Conservation (phyloP, 2,113 vertebrate species). For the Pseudopipra pipra region DNA sequence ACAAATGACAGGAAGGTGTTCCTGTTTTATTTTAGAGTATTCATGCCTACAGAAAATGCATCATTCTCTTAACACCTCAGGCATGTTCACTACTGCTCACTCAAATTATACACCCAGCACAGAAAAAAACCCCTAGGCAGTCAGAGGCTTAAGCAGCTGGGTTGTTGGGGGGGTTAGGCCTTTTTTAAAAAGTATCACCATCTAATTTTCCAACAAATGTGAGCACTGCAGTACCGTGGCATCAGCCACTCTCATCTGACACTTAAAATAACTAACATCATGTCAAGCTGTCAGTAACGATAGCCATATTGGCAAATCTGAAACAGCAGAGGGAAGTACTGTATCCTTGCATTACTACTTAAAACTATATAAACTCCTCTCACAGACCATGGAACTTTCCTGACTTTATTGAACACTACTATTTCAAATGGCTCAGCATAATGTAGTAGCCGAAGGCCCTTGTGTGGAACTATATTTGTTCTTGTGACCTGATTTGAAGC, state of each 20-base stretch:
- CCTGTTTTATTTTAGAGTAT: slow-evolving; percentile 70
- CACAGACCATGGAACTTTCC: background rate
- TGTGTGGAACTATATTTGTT: background rate
- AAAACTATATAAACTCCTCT: slow-evolving; percentile 39
- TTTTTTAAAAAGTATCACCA: slow-evolving; percentile 61
- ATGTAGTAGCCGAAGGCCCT: background rate
- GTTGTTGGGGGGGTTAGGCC: background rate
- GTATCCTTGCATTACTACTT: slow-evolving; percentile 4
- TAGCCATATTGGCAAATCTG: slow-evolving; percentile 61
- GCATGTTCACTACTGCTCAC: slow-evolving; percentile 58
- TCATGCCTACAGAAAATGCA: slow-evolving; percentile 71
- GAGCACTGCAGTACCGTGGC: slow-evolving; percentile 47
- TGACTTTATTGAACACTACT: background rate
- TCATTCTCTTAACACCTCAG: slow-evolving; percentile 76
- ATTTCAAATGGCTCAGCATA: slow-evolving; percentile 1
- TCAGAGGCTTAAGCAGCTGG: slow-evolving; percentile 62
- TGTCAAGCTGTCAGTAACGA: slow-evolving; percentile 69
- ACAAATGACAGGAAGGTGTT: slow-evolving; percentile 71
- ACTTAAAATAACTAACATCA: slow-evolving; percentile 67
- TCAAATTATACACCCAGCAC: slow-evolving; percentile 63
- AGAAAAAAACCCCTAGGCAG: slow-evolving; percentile 46
- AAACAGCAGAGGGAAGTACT: slow-evolving; percentile 37
- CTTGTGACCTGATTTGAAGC: background rate
- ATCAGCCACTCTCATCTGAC: slow-evolving; percentile 73
- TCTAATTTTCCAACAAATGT: slow-evolving; percentile 72